Base-by-base conservation (phyloP, 2,888 invertebrate genomes). In the Tetranychus truncatus region DNA sequence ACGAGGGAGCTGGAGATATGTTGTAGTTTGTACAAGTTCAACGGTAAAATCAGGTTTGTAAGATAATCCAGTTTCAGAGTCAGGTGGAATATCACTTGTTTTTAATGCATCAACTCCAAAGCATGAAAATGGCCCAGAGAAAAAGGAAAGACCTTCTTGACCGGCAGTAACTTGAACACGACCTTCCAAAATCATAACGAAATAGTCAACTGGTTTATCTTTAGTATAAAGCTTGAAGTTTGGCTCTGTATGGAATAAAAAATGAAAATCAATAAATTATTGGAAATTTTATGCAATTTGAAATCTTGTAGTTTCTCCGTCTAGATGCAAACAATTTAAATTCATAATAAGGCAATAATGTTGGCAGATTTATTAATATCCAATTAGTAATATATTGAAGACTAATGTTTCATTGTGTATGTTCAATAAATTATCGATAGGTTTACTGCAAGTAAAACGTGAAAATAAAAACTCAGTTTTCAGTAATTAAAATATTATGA, bases 1-100 rank as follows among this genome's bases (percentile, higher is more conserved):
- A 74, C 92, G 86, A 80, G 89, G 91, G 75, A 95, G 89, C 79
- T 89, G 88, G 78, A 95, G 85, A 82, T 92, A 95, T 81, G 91
- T 88, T 1, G 94, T 87, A 81, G 94, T 92, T 0, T 89, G 87
- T 77, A 89, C 86, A 1, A 93, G 92, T 7, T 91, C 87, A 8
- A 95, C 92, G 6, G 91, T 89, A 84, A 94, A 96, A 84, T 96
- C 95, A 0, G 95, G 95, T 66, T 69, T 69, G 8, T 69, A 69
- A 20, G 21, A n/a, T 20, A 21, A 24, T 24, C 34, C 69, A 69
- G 20, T 24, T 24, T 69, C 69, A 7, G 11, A 7, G 34, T 18
- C 5, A 20, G 69, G 69, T 55, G 55, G 9, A 15, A 15, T 55
- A 15, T 55, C 55, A 55, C 55, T 55, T 55, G 55, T 55, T 69